Base-by-base conservation (phyloP, 2,888 invertebrate species). In the Onchidella celtica region DNA sequence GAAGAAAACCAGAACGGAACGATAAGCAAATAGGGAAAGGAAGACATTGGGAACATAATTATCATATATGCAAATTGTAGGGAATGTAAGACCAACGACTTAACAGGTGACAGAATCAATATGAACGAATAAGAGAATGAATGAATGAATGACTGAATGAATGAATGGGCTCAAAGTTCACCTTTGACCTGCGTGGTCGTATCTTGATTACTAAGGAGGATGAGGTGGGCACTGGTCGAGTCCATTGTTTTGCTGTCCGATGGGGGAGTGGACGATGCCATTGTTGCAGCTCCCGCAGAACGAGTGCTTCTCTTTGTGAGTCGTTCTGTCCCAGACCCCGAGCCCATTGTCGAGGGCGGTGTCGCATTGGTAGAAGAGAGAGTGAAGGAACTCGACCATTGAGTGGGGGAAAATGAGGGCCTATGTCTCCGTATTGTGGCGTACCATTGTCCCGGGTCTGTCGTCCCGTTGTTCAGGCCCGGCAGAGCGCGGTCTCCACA, bases 331-430 rank as follows among this genome's bases (percentile, higher is more conserved):
- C 21, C 34, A 57, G 55, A 72, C 47, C 40, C 72, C 29, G 32
- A 72, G 6, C 29, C 57, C 24, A 57, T 72, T 72, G 72, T 72
- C 24, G 57, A 32, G 21, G 57, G 34, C 34, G 21, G 11, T 9
- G 38, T 38, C 21, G 63, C 3, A 27, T 24, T 36, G 36, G 34
- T 27, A n/a, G 24, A 36, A 17, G 38, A 74, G 59, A 36, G 74
- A 74, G 74, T 74, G 61, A 61, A 61, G 34, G 74, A 63, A 74
- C 63, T 74, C 40, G 38, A 61, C 61, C 61, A 74, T 74, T 74
- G 74, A 74, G 74, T 74, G 61, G 27, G 2, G n/a, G 27, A 27
- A 74, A 38, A 74, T 34, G 34, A 29, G 63, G 61, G 63, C 36
- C 59, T n/a, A 24, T 74, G 36, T 74, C 36, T 57, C 34, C 3